These are phyloP conservation scores for Malurus splendens DNA, from an alignment of 2,797 vertebrate species.

Conservation along the genomic window DNA sequence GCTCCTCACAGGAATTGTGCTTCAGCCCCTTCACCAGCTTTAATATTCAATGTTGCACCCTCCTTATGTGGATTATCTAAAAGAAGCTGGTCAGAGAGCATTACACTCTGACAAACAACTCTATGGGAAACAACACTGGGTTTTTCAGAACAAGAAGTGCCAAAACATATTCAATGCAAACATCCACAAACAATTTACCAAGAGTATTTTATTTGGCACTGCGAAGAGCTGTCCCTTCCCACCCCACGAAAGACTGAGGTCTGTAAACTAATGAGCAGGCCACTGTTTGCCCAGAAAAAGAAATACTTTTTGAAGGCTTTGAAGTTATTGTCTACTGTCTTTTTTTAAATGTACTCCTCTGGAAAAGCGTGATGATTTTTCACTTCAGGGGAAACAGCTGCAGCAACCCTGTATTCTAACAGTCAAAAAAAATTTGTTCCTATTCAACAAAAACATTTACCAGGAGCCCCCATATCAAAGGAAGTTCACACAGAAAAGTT, in stretches of 20 bases:
- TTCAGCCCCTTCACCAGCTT: not conserved
- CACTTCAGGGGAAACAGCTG: not conserved
- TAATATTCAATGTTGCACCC: not conserved
- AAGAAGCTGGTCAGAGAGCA: not conserved
- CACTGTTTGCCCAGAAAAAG: not conserved
- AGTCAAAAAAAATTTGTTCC: not conserved
- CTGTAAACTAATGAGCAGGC: not conserved
- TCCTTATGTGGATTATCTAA: not conserved
- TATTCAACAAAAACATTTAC: not conserved
- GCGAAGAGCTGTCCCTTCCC: not conserved
- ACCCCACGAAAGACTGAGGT: not conserved
- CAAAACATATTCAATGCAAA: not conserved
- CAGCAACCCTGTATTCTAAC: not conserved
- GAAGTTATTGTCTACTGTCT: not conserved
- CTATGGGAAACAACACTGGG: not conserved
- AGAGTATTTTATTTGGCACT: not conserved
- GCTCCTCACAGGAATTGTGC: not conserved
- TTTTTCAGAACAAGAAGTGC: not conserved
- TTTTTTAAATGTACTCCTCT: not conserved
- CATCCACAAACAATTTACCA: not conserved
- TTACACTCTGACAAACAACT: not conserved
- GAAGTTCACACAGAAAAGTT: not conserved
- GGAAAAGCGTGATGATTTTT: not conserved
- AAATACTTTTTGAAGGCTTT: not conserved
- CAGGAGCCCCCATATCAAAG: conserved; percentile 6